phyloP scores from a whole-genome alignment of 2,888 invertebrate species.

The Eudasyphora cyanicolor region DNA sequence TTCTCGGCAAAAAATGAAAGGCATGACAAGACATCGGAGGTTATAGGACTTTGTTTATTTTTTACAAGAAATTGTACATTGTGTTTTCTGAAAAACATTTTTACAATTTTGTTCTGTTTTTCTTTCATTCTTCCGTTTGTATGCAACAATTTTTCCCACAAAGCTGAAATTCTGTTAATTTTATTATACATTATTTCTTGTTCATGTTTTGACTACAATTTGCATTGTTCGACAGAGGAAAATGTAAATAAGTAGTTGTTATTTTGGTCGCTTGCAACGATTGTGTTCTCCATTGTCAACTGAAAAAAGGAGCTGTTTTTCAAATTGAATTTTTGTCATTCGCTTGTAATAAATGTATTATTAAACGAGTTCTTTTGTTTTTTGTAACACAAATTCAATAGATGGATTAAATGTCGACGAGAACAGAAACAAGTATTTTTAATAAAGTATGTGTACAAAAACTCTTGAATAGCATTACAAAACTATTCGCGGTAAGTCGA shows the following conservation, averaged over 20 bases:
- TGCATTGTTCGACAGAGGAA: not conserved
- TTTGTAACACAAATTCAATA: no score
- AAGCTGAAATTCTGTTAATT: slow-evolving; percentile 1
- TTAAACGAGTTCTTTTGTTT: no score
- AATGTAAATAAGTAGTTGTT: not conserved
- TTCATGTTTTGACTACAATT: not conserved
- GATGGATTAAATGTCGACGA: no score
- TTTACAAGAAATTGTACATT: not conserved
- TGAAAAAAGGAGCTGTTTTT: not conserved
- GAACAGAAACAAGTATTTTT: no score
- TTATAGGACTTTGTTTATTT: not conserved
- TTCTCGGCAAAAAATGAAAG: not conserved
- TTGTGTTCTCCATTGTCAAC: not conserved
- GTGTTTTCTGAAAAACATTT: not conserved
- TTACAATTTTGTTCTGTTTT: not conserved
- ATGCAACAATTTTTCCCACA: not conserved
- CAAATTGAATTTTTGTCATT: not conserved
- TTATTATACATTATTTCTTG: not conserved
- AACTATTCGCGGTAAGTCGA: no score
- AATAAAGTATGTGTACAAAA: no score
- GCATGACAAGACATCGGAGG: not conserved
- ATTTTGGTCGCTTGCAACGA: not conserved
- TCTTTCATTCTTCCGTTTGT: not conserved
- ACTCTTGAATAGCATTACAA: no score
- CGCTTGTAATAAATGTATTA: no score